Evolutionary conservation across 1,140 invertebrate species (phyloP), one percentile per base, ranked within the genome.

Genomic region (Temnothorax nylanderi): DNA sequence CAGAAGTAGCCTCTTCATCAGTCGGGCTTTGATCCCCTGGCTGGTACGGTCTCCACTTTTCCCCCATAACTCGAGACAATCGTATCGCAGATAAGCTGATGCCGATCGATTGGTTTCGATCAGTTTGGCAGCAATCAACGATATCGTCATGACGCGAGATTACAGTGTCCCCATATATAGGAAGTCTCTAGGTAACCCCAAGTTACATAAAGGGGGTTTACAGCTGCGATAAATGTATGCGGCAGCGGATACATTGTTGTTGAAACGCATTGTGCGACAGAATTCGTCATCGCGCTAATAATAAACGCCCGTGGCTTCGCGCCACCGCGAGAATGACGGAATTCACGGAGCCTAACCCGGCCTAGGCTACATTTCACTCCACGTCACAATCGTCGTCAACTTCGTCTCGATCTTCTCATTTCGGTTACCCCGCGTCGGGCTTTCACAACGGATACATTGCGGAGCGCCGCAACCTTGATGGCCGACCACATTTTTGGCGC

Each of bases 231-330:
- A 58, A 54, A 44, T 37, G 21, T 26, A 41, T 10, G 26, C 16
- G 2, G 26, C 54, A 34, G 41, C n/a, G 7, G 7, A 60, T 62
- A 49, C 32, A 58, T 82, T 84, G n/a, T 74, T 51, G 34, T 74
- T 60, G 13, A 54, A 54, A 21, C 54, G 56, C 2, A 47, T 74
- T 74, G 54, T 71, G 21, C 26, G 54, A 41, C 13, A 21, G 32
- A 18, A 54, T 62, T 76, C 41, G 58, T 62, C 80, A 41, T 8
- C 26, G 26, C 4, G 71, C 71, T 75, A 75, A 76, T 75, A 85
- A 76, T 85, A 85, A 64, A 64, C 54, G 41, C 37, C 21, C 47
- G 82, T 77, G 41, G 80, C 80, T 34, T 47, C 18, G 41, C 41
- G 67, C 65, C 80, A 60, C 41, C 21, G 16, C 34, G 32, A 21